Evolutionary conservation across 2,888 invertebrate genomes (phyloP).

Genomic region (Agapetus fuscipes): DNA sequence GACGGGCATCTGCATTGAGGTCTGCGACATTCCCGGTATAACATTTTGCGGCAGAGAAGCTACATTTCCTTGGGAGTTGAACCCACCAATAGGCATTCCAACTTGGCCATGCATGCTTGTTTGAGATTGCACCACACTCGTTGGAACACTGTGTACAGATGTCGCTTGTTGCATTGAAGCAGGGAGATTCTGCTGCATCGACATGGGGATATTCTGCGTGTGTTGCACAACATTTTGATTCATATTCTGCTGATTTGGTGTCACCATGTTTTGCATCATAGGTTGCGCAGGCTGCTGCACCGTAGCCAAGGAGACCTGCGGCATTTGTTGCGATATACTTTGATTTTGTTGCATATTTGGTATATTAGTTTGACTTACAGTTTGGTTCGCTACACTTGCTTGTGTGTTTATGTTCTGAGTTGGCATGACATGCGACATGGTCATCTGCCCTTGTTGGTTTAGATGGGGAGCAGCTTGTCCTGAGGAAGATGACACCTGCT

Average conservation of each 20-base stretch:
- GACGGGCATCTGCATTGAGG: conserved; percentile 30
- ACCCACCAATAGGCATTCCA: conserved; percentile 17
- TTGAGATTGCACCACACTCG: conserved; percentile 43
- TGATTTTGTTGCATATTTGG: conserved; percentile 19
- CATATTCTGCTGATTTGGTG: conserved; percentile 32
- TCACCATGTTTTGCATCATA: conserved; percentile 20
- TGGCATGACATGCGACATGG: conserved; percentile 34
- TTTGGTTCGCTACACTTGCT: conserved; percentile 12
- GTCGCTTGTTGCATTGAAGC: conserved; percentile 39
- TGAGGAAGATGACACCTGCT: conserved; percentile 23
- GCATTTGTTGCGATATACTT: conserved; percentile 16
- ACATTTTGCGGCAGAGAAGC: conserved; percentile 25
- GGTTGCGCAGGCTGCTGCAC: conserved; percentile 18
- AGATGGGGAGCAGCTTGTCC: conserved; percentile 27
- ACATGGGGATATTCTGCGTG: conserved; percentile 38
- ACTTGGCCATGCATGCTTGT: conserved; percentile 34
- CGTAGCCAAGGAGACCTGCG: conserved; percentile 17
- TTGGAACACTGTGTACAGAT: conserved; percentile 28
- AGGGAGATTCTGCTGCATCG: conserved; percentile 42
- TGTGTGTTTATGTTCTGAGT: conserved; percentile 17
- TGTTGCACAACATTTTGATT: conserved; percentile 29
- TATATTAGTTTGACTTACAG: conserved; percentile 14
- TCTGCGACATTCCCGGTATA: conserved; percentile 45
- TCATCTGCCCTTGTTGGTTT: conserved; percentile 39
- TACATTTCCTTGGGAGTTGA: conserved; percentile 14